These are phyloP conservation scores for Gambusia yucatana DNA, from an alignment of 2,797 vertebrate genomes.

Conservation along the genomic window DNA sequence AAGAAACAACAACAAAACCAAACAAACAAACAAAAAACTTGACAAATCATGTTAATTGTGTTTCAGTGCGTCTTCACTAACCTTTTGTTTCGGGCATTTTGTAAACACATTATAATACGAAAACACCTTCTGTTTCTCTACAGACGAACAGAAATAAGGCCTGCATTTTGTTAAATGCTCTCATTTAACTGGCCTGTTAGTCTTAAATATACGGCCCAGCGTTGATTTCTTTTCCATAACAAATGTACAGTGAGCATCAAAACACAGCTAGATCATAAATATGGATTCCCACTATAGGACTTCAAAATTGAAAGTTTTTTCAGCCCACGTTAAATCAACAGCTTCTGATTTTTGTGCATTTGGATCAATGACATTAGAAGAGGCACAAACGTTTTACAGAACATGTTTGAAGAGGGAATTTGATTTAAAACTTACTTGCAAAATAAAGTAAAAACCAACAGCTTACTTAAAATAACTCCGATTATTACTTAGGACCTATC, in stretches of 20 bases:
- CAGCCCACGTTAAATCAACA: not conserved
- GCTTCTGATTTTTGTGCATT: not conserved
- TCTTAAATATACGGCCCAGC: not conserved
- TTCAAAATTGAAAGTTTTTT: not conserved
- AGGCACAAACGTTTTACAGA: not conserved
- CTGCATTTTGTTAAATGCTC: not conserved
- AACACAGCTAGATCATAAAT: not conserved
- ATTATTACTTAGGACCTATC: not conserved
- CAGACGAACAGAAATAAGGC: not conserved
- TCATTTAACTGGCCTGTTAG: constrained; percentile 6
- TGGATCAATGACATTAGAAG: not conserved
- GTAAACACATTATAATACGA: not conserved
- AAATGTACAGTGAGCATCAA: not conserved
- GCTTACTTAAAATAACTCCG: not conserved
- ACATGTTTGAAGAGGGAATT: not conserved
- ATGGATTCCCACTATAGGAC: not conserved
- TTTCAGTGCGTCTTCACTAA: not conserved
- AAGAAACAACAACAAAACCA: not conserved
- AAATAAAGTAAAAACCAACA: not conserved
- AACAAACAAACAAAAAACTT: not conserved
- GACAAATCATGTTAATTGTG: not conserved
- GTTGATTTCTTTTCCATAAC: not conserved
- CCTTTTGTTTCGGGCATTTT: not conserved
- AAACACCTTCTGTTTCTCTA: not conserved
- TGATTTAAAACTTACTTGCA: not conserved